Evolutionary conservation across 2,888 invertebrate species (phyloP), one percentile per base, ranked within the genome.

Genomic region (Elysia crispata): DNA sequence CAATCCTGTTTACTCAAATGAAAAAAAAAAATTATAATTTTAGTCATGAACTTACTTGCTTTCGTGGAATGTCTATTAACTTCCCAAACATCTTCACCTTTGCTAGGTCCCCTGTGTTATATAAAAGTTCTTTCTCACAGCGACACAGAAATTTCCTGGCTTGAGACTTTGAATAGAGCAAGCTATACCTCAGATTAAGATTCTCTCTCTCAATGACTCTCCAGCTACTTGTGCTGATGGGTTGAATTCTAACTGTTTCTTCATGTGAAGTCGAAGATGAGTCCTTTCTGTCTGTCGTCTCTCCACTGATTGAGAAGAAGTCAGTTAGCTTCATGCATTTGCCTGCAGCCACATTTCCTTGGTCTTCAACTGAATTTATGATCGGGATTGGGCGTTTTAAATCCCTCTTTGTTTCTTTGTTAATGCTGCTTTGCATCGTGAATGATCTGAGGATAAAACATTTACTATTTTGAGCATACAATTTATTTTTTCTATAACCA

Each of bases 11-110:
- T 54, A 54, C 54, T 54, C 13, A 54, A 54, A 15, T 15, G 50
- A 70, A 5, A 0, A 49, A 23, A 57, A 33, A 54, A 60, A 60
- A 60, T n/a, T n/a, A n/a, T n/a, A n/a, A n/a, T n/a, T n/a, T n/a
- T n/a, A 23, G 23, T 23, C 20, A 20, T 60, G 8, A 20, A 8
- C 54, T n/a, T 84, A 93, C 93, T 93, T 95, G 95, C 89, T 95
- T 94, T 50, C 95, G 93, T 13, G 95, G 95, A 84, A 95, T 93
- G 64, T 94, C 92, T 86, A 95, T 94, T 91, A 94, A 94, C 92
- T 95, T 95, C 18, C 95, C 95, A 89, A 94, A 95, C 0, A 95
- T 94, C 86, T 94, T 94, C 80, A 95, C 94, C 92, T 93, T 93
- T 0, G 94, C 92, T 49, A 95, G 90, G 83, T 94, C 94, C n/a